Base-by-base conservation (phyloP, 2,113 vertebrate species). In the Stictonetta naevosa region DNA sequence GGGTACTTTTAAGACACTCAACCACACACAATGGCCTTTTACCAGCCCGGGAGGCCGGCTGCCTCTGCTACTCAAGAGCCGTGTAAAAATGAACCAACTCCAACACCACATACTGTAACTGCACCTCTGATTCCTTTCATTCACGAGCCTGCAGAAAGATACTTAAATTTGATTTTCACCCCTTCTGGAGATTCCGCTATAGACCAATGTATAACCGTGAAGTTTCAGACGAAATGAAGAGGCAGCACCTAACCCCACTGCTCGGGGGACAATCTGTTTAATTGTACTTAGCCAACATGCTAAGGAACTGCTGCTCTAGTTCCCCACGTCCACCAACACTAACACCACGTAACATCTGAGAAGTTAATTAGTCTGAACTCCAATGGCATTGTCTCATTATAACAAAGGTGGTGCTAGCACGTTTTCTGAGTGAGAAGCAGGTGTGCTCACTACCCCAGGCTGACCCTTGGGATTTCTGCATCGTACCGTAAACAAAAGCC, bases 371-470 rank as follows among this genome's bases (percentile, higher is more conserved):
- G 38, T 33, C 38, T 66, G 26, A 92, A 76, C 42, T 68, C 29
- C 31, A 38, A 1, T 23, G 8, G 16, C 50, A 67, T 50, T 74
- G 38, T 81, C 77, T 67, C 71, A 53, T 71, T 71, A 28, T 4
- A 79, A 60, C 6, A 72, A 64, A 78, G 75, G 14, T 31, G 25
- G 23, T 42, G 38, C 31, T 92, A 50, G 14, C 25, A 55, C 7
- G 19, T 82, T 56, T 88, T 85, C 68, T 56, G 71, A 26, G 19
- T 8, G 4, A 90, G 10, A 64, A 64, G 58, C 6, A 44, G 31
- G 15, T 48, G 16, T 38, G 52, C 38, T 58, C 1, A 1, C 22
- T 22, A 42, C 14, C 5, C 9, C 0, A 2, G 83, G 46, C 17
- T 4, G 2, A 22, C 73, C 73, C 31, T 64, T n/a, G 7, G 4